Conservation (phyloP, 2,113 vertebrate genomes). For the Ursus arctos region DNA sequence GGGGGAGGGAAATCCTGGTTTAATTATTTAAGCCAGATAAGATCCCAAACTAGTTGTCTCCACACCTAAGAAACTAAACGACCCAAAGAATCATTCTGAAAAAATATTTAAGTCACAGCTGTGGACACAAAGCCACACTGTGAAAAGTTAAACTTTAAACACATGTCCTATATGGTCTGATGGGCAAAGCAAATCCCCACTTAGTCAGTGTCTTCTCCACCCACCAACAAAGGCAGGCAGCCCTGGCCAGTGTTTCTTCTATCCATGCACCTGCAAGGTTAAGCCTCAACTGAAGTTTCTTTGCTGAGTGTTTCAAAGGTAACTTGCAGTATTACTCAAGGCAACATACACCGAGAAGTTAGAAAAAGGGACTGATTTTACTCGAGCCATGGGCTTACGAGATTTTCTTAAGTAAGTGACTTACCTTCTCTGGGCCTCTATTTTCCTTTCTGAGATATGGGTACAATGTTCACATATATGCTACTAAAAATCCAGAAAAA, state of each 20-base stretch:
- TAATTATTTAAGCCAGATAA: constrained; percentile 45
- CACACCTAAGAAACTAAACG: constrained; percentile 18
- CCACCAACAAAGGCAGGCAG: background rate
- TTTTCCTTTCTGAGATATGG: background rate
- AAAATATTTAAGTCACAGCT: constrained; percentile 61
- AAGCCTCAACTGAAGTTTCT: constrained; percentile 55
- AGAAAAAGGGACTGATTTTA: background rate
- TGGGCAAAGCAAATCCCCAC: constrained; percentile 56
- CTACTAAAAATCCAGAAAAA: background rate
- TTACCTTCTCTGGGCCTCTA: constrained; percentile 5
- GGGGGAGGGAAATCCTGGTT: background rate
- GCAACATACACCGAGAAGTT: background rate
- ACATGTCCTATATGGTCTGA: constrained; percentile 48
- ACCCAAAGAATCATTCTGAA: constrained; percentile 30
- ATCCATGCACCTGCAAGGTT: constrained; percentile 35
- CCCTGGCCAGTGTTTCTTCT: background rate
- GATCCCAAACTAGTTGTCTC: background rate
- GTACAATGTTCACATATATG: background rate
- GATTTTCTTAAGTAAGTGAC: background rate
- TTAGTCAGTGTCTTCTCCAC: background rate
- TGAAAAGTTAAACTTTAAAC: constrained; percentile 74
- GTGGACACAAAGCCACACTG: background rate
- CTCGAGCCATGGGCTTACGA: background rate
- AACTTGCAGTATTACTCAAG: constrained; percentile 4
- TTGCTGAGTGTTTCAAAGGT: background rate